Evolutionary conservation across 2,797 vertebrate species (phyloP), one percentile per base, ranked within the genome.

Genomic region (Octomys mimax): DNA sequence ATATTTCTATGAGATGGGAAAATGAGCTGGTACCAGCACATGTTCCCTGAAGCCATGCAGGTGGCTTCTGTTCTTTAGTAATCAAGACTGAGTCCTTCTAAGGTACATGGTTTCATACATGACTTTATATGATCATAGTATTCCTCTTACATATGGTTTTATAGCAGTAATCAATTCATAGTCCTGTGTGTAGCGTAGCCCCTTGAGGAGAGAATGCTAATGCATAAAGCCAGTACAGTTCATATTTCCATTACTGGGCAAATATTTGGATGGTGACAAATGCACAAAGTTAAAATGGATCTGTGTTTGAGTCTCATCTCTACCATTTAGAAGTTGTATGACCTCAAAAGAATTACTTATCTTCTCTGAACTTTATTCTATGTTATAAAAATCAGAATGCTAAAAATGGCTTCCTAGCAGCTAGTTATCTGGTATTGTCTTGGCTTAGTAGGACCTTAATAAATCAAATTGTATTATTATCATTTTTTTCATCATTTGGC

Each of bases 1-100:
- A 16, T 92, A 96, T 91, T 97, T 98, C 95, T 93, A 42, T 92
- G 84, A 96, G 95, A 96, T 97, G 89, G 87, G 73, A 96, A 96
- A 97, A 95, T 71, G 91, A 98, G 96, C 89, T 95, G 96, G 95
- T 61, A 54, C 93, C 87, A 94, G 85, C 57, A 14, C 79, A 36
- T 68, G 77, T 78, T 96, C 96, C 96, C 94, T n/a, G 71, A 95
- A 95, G 81, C 96, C 94, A 75, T 62, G 94, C 59, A 88, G 95
- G 92, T 81, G 96, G 93, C 90, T 73, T 87, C 89, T 91, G 61
- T 46, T 95, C 97, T 96, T 70, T 54, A 94, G 94, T 82, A 96
- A 75, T 91, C 92, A 96, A 87, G 70, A 87, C 33, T 12, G 18
- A 82, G n/a, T 90, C 4, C 46, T 39, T 96, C 61, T 81, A 22